Evolutionary conservation across 2,113 vertebrate genomes (phyloP), one percentile per base, ranked within the genome.

Genomic region (Pseudorhombus dupliciocellatus): DNA sequence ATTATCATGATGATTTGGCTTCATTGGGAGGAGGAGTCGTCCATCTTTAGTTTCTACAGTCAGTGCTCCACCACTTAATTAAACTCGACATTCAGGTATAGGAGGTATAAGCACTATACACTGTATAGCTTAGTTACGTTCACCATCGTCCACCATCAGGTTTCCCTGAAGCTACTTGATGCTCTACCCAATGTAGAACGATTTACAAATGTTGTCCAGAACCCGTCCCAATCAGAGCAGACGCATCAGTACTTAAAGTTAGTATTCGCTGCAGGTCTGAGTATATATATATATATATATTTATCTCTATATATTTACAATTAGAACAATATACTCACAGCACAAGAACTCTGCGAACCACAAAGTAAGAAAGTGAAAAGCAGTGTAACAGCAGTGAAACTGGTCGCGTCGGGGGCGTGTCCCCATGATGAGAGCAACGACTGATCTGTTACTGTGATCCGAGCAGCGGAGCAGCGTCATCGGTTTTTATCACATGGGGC

Each of bases 241-340:
- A 34, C 31, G 31, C 9, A 34, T 34, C 31, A 34, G 31, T 34
- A 34, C 11, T 11, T 34, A 34, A 37, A 37, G 34, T 37, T 37
- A 37, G 34, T 37, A 37, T 37, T 37, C 12, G 34, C 12, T 37
- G 10, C 63, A 7, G 14, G 54, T 53, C 67, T 51, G 66, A 53
- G 2, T 28, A 28, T 28, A 28, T 28, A 28, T 28, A 28, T 28
- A 28, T 28, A 28, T 28, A 69, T 16, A 37, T 22, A 4, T 70
- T 59, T 79, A 80, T 40, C 56, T 75, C n/a, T 73, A 28, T 70
- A 58, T 81, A 83, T 89, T 89, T 87, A 87, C 78, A 89, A 26
- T 61, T 24, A 58, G 5, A 37, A 70, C 48, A 77, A 75, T 67
- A 77, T 77, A 67, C 55, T 78, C 70, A 77, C 34, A 58, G 34